Base-by-base conservation (phyloP, 2,888 invertebrate genomes). In the Ophion slaviceki region DNA sequence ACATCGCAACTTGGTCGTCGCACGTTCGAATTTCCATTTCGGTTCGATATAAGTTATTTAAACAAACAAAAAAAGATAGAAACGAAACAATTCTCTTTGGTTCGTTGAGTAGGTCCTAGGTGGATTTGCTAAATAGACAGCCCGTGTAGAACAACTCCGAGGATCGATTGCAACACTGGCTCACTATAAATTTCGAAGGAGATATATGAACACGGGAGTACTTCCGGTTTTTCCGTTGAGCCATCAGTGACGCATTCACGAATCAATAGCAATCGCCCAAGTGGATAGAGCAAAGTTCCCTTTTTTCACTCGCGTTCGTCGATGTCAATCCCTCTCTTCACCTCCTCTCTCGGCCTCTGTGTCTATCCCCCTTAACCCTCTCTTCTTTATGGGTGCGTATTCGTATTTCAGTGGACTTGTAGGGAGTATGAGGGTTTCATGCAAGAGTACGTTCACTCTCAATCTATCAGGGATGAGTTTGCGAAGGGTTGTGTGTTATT, bases 401-500 rank as follows among this genome's bases (percentile, higher is more conserved):
- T 36, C 62, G 40, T 84, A 57, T 75, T 66, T 36, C 40, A 66
- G 57, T 71, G 28, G 20, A 47, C 36, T 57, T 81, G 74, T 75
- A 17, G 59, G 68, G 57, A 68, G 70, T 67, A 64, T 79, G 78
- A 20, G 81, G 64, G 75, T 81, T 86, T 82, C 79, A 79, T 84
- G 79, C 84, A 79, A 79, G 77, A 74, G 64, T 77, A 80, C 79
- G 76, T 82, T 86, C 84, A 82, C 75, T 84, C 78, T 79, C 81
- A 84, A 86, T 86, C 84, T 82, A 81, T 84, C 86, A 81, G 84
- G 78, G 78, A 70, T 59, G 77, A 76, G 79, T 82, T 72, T 82
- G 74, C 81, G 79, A 66, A 82, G 82, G 71, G 79, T 66, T 61
- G 75, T 72, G 80, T 64, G 71, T 72, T 72, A 45, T 53, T 71